These are phyloP conservation scores for Tolypeutes matacus DNA, from an alignment of 2,797 vertebrate genomes.

Conservation along the genomic window DNA sequence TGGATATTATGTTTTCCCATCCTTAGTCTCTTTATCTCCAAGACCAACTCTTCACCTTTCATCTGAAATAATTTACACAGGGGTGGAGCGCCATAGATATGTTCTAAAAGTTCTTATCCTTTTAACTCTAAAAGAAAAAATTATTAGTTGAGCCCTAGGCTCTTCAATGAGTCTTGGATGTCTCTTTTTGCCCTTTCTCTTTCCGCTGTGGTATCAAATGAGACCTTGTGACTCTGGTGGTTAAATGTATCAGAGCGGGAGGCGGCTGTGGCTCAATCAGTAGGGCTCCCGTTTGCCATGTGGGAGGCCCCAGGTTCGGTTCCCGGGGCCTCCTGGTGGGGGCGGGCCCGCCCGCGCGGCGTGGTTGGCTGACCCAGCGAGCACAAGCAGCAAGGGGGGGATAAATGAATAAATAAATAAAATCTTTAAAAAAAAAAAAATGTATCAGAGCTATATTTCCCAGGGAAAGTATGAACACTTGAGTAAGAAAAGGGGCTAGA, in stretches of 20 bases:
- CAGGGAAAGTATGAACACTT: slow-evolving; percentile 10
- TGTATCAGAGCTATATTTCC: neutral
- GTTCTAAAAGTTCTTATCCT: neutral
- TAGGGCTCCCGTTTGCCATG: too few relatives aligned
- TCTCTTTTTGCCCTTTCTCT: neutral
- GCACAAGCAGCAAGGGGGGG: too few relatives aligned
- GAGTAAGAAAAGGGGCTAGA: neutral
- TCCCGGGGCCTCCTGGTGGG: too few relatives aligned
- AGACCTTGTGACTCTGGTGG: neutral
- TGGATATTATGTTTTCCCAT: neutral
- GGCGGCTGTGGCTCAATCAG: too few relatives aligned
- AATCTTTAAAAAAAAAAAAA: too few relatives aligned
- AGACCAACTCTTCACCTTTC: neutral
- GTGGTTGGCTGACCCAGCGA: too few relatives aligned
- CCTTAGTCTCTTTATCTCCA: neutral
- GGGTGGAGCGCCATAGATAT: neutral
- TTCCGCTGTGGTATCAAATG: slow-evolving; percentile 11
- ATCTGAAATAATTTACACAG: neutral
- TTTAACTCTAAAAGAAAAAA: slow-evolving; percentile 18
- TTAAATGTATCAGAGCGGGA: slow-evolving; percentile 43
- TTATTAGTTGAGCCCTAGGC: neutral
- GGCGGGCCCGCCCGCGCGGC: too few relatives aligned
- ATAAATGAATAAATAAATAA: too few relatives aligned
- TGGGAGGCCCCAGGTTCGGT: too few relatives aligned
- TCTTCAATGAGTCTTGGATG: neutral